Conservation (phyloP, 2,113 vertebrate genomes). For the Thalassarche chlororhynchos region DNA sequence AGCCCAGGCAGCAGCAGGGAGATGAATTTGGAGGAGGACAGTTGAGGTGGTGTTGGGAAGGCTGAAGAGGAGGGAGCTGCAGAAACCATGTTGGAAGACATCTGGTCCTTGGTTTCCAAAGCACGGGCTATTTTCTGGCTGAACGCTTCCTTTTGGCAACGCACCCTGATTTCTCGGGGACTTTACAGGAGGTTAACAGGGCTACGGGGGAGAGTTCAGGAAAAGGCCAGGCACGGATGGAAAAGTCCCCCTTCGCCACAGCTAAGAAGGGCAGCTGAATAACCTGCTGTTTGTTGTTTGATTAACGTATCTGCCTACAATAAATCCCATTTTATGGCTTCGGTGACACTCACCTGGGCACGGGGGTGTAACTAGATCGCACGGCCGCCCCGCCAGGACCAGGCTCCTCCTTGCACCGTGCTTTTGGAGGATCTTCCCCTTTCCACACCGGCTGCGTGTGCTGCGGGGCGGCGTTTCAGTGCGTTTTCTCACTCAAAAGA, state of each 20-base stretch:
- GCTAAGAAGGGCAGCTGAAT: background rate
- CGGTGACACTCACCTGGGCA: background rate
- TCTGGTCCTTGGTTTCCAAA: background rate
- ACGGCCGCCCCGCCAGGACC: accelerated
- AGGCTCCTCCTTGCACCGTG: background rate
- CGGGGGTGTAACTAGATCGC: background rate
- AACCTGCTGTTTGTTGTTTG: background rate
- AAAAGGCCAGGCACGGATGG: background rate
- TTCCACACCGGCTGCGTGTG: background rate
- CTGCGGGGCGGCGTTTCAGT: background rate
- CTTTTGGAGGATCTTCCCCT: background rate
- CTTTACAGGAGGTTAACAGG: background rate
- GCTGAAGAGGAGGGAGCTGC: background rate
- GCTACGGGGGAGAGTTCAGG: background rate
- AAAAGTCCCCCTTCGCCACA: background rate
- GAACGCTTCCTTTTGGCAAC: background rate
- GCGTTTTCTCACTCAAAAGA: background rate
- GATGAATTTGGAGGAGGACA: background rate
- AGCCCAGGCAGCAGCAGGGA: background rate
- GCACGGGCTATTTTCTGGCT: background rate
- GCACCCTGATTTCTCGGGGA: background rate
- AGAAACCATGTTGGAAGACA: background rate
- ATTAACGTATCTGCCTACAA: background rate
- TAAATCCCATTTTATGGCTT: background rate
- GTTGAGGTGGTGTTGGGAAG: background rate